These are phyloP conservation scores for Xenopus petersii DNA, from an alignment of 2,797 vertebrate species.

Conservation along the genomic window DNA sequence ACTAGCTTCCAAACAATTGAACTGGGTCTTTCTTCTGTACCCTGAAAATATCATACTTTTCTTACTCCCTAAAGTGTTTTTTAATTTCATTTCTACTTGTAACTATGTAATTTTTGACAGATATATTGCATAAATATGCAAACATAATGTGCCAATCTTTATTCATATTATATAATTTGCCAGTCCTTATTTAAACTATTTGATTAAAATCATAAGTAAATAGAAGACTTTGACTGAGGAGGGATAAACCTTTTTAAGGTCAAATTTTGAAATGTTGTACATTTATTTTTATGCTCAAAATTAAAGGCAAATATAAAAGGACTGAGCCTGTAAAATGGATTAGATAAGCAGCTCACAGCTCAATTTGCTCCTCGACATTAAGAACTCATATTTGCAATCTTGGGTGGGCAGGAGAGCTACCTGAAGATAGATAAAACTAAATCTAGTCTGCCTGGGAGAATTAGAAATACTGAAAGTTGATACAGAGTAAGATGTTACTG, in stretches of 20 bases:
- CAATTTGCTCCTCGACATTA: slow-evolving; percentile 12
- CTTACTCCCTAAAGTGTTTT: no score
- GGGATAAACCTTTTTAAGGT: slow-evolving; percentile 12
- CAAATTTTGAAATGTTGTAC: background rate
- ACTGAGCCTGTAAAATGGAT: slow-evolving; percentile 7
- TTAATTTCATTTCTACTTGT: no score
- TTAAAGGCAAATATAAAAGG: slow-evolving; percentile 2
- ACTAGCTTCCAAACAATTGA: no score
- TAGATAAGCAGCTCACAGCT: slow-evolving; percentile 4
- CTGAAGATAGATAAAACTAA: slow-evolving; percentile 9
- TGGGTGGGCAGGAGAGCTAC: slow-evolving; percentile 20
- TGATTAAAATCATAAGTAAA: slow-evolving; percentile 15
- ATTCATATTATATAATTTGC: no score
- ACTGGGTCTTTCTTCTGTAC: no score
- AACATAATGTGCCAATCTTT: no score
- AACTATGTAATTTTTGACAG: no score
- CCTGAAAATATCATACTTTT: no score
- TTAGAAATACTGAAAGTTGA: slow-evolving; percentile 7
- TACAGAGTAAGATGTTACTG: slow-evolving; percentile 9
- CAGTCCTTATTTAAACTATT: background rate
- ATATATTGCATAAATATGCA: no score
- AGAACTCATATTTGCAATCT: slow-evolving; percentile 3
- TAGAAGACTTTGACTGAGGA: background rate
- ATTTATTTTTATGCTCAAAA: slow-evolving; percentile 8
- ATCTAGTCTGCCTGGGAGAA: slow-evolving; percentile 4